Conservation (phyloP, 2,888 invertebrate genomes). For the Exocentrus adspersus region DNA sequence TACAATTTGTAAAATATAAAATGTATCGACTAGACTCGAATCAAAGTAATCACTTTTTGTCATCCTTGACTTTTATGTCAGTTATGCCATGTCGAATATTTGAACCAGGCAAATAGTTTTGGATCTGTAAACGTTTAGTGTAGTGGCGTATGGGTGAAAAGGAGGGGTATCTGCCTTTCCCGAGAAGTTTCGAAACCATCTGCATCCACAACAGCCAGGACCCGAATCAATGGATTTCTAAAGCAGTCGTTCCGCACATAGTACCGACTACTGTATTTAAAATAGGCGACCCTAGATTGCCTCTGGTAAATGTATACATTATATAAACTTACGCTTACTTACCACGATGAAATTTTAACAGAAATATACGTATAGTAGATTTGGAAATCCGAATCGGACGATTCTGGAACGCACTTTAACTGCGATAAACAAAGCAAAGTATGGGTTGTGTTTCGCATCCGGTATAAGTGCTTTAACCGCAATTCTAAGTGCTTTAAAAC, state of each 20-base stretch:
- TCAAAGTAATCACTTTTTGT: too few relatives aligned
- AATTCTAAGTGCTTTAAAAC: constrained; percentile 76
- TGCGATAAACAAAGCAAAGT: constrained; percentile 86
- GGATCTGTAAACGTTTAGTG: too few relatives aligned
- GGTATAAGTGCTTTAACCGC: constrained; percentile 88
- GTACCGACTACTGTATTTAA: constrained; percentile 91
- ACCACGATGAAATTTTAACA: constrained; percentile 55
- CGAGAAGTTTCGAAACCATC: constrained; percentile 82
- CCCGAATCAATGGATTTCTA: constrained; percentile 85
- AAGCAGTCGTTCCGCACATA: constrained; percentile 88
- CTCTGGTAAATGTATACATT: constrained; percentile 68
- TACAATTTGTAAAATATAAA: too few relatives aligned
- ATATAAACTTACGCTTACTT: not conserved
- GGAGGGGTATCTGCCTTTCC: constrained; percentile 66
- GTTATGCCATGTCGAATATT: too few relatives aligned
- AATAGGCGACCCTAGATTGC: constrained; percentile 84
- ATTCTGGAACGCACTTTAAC: constrained; percentile 90
- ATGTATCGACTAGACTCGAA: too few relatives aligned
- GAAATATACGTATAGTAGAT: constrained; percentile 91
- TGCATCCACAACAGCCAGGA: constrained; percentile 93
- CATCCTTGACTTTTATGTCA: too few relatives aligned
- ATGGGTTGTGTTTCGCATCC: constrained; percentile 85
- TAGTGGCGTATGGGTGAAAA: constrained; percentile 35
- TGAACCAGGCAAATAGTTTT: not conserved
- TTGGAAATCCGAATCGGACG: constrained; percentile 93